Evolutionary conservation across 37 sponge, comb jelly and placozoan genomes (phyloP).

Genomic region (Chondrosia reniformis): DNA sequence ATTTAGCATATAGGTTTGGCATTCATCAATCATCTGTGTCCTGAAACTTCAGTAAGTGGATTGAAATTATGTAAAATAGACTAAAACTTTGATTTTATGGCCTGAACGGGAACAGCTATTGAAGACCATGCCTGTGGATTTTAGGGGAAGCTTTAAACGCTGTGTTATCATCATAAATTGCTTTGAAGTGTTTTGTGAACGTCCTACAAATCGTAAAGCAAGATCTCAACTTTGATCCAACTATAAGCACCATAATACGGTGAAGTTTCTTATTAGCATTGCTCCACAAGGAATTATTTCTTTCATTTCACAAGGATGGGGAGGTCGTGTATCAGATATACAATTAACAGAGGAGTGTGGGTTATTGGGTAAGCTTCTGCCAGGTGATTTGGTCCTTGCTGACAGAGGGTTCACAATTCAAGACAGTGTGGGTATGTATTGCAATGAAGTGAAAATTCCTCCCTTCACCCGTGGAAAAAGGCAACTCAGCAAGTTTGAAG

Average conservation of each 20-base stretch:
- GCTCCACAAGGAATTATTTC: conserved; percentile 59
- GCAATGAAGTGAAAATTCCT: conserved; percentile 46
- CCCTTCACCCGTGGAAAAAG: conserved; percentile 48
- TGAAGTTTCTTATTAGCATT: conserved; percentile 39
- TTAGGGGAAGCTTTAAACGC: background rate
- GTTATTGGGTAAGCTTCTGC: background rate
- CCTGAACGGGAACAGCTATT: conserved; percentile 16
- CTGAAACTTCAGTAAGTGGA: background rate
- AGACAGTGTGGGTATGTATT: conserved; percentile 18
- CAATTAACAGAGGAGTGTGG: no score
- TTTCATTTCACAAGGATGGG: conserved; percentile 32
- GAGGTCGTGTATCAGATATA: conserved; percentile 50
- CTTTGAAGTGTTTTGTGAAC: conserved; percentile 39
- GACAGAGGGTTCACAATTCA: conserved; percentile 54
- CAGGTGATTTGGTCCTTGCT: conserved; percentile 43
- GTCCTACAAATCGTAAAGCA: conserved; percentile 37
- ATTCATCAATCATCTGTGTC: background rate
- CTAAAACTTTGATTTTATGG: background rate
- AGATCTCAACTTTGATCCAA: conserved; percentile 46
- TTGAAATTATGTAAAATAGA: background rate
- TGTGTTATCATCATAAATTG: conserved; percentile 47
- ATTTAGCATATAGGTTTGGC: background rate
- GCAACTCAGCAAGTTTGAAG: conserved; percentile 33
- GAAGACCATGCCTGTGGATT: conserved; percentile 12
- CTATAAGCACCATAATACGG: conserved; percentile 47